Evolutionary conservation across 2,797 vertebrate species (phyloP).

Genomic region (Eospalax fontanierii): DNA sequence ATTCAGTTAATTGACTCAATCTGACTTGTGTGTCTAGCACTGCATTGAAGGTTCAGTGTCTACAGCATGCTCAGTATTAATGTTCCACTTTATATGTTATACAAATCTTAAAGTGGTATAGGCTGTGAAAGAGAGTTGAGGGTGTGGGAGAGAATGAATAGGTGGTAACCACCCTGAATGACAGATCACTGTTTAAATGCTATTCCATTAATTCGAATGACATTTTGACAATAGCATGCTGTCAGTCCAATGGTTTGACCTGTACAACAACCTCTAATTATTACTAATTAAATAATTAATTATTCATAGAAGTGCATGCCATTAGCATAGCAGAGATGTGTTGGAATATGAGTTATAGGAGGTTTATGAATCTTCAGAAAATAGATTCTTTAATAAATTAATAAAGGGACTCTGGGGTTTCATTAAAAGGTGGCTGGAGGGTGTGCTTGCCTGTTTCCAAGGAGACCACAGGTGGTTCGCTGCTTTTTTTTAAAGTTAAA

Average conservation of each 20-base stretch:
- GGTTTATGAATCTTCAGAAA: slow-evolving; percentile 95
- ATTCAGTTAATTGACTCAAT: slow-evolving; percentile 17
- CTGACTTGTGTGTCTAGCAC: background rate
- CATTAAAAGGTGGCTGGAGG: slow-evolving; percentile 98
- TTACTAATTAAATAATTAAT: slow-evolving; percentile 95
- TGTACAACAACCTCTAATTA: slow-evolving; percentile 93
- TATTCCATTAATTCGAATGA: slow-evolving; percentile 88
- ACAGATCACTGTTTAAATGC: slow-evolving; percentile 77
- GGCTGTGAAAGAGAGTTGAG: slow-evolving; percentile 62
- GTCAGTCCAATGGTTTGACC: slow-evolving; percentile 92
- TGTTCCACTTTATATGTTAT: slow-evolving; percentile 67
- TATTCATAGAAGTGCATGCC: slow-evolving; percentile 91
- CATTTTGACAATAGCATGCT: slow-evolving; percentile 90
- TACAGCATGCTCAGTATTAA: slow-evolving; percentile 68
- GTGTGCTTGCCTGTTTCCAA: slow-evolving; percentile 94
- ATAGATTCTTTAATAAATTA: slow-evolving; percentile 96
- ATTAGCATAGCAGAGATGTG: slow-evolving; percentile 93
- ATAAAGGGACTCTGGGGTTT: slow-evolving; percentile 96
- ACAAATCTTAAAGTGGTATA: slow-evolving; percentile 66
- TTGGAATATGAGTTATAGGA: slow-evolving; percentile 92
- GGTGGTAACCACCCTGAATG: slow-evolving; percentile 23
- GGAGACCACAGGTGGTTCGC: slow-evolving; percentile 96
- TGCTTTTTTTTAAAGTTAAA: slow-evolving; percentile 92
- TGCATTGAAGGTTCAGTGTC: slow-evolving; percentile 63
- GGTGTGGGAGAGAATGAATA: background rate